Conservation (phyloP, 2,888 invertebrate species). For the Pedicia rivosa region DNA sequence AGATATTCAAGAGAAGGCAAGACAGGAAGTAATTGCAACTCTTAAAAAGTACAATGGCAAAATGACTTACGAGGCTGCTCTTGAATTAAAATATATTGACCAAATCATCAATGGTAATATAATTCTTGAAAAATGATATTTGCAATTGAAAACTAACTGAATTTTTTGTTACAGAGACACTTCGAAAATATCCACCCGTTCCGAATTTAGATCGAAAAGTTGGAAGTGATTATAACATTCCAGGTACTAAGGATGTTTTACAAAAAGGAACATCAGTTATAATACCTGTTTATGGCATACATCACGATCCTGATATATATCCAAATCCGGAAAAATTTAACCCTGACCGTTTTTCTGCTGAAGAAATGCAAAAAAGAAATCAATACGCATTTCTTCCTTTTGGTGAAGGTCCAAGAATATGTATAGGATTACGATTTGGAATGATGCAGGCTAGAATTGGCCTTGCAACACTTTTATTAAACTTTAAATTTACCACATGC, state of each 20-base stretch:
- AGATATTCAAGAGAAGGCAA: slow-evolving; percentile 23
- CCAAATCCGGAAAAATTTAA: slow-evolving; percentile 29
- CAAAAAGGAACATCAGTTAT: slow-evolving; percentile 26
- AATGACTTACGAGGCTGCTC: slow-evolving; percentile 27
- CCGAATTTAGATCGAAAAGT: slow-evolving; percentile 29
- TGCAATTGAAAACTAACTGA: neutral
- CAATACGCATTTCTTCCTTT: slow-evolving; percentile 24
- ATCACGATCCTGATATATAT: slow-evolving; percentile 28
- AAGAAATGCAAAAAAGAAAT: slow-evolving; percentile 19
- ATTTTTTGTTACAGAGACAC: slow-evolving; percentile 18
- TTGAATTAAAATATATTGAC: slow-evolving; percentile 31
- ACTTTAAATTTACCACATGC: slow-evolving; percentile 7
- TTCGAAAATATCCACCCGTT: slow-evolving; percentile 31
- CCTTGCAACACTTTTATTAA: slow-evolving; percentile 7
- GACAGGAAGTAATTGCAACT: slow-evolving; percentile 24
- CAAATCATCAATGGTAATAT: slow-evolving; percentile 25
- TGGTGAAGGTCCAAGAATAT: slow-evolving; percentile 27
- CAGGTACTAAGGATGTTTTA: slow-evolving; percentile 21
- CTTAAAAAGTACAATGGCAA: slow-evolving; percentile 21
- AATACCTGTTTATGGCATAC: slow-evolving; percentile 28
- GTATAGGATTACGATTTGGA: slow-evolving; percentile 21
- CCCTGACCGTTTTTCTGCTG: slow-evolving; percentile 29
- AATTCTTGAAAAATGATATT: neutral
- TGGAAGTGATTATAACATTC: slow-evolving; percentile 23
- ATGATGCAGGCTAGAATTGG: slow-evolving; percentile 18